Evolutionary conservation across 2,888 invertebrate species (phyloP), one percentile per base, ranked within the genome.

Genomic region (Teleiodes luculella): DNA sequence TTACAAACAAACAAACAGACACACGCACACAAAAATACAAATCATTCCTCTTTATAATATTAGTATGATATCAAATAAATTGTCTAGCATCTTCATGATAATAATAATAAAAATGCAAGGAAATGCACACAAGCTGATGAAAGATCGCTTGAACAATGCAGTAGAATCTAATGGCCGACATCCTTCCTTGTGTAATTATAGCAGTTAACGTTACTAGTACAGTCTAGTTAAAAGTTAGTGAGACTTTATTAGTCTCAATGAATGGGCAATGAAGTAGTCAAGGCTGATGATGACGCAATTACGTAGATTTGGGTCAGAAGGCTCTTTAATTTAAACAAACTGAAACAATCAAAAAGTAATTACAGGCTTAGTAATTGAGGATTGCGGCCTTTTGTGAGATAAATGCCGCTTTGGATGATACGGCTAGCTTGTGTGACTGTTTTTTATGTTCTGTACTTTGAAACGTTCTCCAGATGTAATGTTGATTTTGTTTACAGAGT

Each of bases 141-240:
- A 24, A 24, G 24, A 24, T 24, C 24, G 24, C 24, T 24, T 24
- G 3, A 24, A 24, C 24, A 24, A 6, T 24, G 24, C 24, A 49
- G 53, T 39, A 46, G 36, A n/a, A n/a, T n/a, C 28, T 43, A 43
- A 43, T 43, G 24, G 24, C 28, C n/a, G 28, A 8, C 28, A 43
- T 54, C 13, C 7, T 43, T 43, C 43, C 20, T 43, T 24, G 28
- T 11, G n/a, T 43, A 43, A 43, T 43, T 43, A 20, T 13, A n/a
- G 10, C 13, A 8, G 43, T 43, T 43, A 24, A 14, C 36, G 39
- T 24, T 20, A 18, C 50, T 37, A 30, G 30, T n/a, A 30, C 36
- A 50, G 18, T 24, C 16, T 24, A 8, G 8, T 20, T 20, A 16
- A 11, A 37, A 50, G 24, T 50, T 37, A 58, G 39, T 43, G 28